These are phyloP conservation scores for Astur gentilis DNA, from an alignment of 2,113 vertebrate species.

Conservation along the genomic window DNA sequence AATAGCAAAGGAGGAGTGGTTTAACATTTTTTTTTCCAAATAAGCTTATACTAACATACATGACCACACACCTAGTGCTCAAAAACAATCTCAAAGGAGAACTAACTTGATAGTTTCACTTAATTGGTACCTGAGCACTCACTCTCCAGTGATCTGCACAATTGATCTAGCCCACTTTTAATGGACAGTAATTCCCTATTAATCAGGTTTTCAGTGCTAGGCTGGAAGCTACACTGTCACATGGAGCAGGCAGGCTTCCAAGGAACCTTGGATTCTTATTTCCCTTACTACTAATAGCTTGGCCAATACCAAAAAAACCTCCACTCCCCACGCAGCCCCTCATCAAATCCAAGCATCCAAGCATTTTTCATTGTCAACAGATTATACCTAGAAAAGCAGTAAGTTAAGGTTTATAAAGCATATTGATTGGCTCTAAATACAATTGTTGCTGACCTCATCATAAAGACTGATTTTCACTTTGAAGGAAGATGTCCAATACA, in stretches of 20 bases:
- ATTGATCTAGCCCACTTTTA: not conserved
- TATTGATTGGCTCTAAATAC: not conserved
- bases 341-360: not conserved
- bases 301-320: not conserved
- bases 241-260: not conserved
- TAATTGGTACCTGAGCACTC: not conserved
- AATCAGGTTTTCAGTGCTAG: not conserved
- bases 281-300: conserved; percentile 6
- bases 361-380: not conserved
- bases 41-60: not conserved
- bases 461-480: not conserved
- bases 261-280: not conserved
- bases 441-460: not conserved
- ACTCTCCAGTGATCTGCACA: not conserved
- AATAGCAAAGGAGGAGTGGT: not conserved
- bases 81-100: not conserved
- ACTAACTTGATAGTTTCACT: not conserved
- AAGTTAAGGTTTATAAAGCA: not conserved
- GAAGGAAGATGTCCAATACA: not conserved
- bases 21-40: not conserved
- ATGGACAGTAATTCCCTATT: not conserved
- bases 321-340: too few relatives aligned
- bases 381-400: not conserved
- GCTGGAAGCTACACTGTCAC: not conserved
- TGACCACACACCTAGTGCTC: not conserved